Evolutionary conservation across 2,797 vertebrate species (phyloP).

Genomic region (Coregonus sp.): DNA sequence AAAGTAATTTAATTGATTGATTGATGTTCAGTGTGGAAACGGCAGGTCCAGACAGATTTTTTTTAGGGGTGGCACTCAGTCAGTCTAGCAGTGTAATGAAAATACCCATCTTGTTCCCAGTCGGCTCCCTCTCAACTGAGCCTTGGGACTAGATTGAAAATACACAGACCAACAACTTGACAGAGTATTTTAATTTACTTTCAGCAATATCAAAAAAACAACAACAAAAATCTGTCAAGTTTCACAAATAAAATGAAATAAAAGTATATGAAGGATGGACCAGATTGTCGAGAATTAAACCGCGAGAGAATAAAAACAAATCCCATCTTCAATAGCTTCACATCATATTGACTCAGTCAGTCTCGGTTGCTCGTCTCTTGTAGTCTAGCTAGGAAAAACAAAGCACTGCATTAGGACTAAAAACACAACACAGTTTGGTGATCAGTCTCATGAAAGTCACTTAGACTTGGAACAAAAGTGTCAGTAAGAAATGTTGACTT

Average conservation of each 20-base stretch:
- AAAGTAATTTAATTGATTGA: too few species aligned
- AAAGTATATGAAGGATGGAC: background rate
- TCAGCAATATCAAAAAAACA: constrained; percentile 39
- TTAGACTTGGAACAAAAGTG: too few species aligned
- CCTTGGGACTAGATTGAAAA: background rate
- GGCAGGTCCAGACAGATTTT: too few species aligned
- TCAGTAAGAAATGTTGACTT: too few species aligned
- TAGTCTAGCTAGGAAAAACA: constrained; percentile 3
- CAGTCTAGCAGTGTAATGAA: too few species aligned
- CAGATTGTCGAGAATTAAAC: background rate
- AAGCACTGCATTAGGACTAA: background rate
- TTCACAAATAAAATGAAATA: constrained; percentile 11
- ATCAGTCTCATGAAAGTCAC: too few species aligned
- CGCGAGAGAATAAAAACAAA: background rate
- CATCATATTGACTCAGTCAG: background rate
- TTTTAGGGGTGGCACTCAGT: too few species aligned
- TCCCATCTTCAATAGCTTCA: background rate
- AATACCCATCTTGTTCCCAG: too few species aligned
- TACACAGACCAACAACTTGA: background rate
- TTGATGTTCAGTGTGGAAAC: too few species aligned
- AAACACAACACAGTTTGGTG: too few species aligned
- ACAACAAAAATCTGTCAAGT: constrained; percentile 15
- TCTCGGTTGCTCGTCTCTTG: background rate
- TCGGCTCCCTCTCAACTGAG: background rate
- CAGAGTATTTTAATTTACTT: constrained; percentile 29